These are phyloP conservation scores for Lipophrys pholis DNA, from an alignment of 2,113 vertebrate species.

Conservation along the genomic window DNA sequence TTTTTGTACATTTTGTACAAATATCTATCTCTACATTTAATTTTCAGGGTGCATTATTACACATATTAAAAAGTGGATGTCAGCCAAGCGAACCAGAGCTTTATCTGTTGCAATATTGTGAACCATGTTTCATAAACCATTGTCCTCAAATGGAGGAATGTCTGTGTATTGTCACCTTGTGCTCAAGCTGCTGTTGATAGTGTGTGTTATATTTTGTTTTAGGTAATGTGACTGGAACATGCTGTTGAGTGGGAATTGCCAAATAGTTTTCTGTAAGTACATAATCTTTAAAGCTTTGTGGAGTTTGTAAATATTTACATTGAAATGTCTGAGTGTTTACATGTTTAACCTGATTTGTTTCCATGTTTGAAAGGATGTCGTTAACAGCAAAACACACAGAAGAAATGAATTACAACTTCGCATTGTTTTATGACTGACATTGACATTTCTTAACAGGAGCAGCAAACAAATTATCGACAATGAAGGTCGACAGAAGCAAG, in stretches of 20 bases:
- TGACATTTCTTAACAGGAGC: constrained; percentile 72
- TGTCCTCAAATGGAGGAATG: background rate
- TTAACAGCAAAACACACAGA: too few species aligned
- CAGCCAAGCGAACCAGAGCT: background rate
- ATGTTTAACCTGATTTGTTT: background rate
- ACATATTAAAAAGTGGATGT: background rate
- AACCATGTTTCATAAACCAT: background rate
- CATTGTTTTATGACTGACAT: too few species aligned
- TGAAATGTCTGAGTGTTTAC: too few species aligned
- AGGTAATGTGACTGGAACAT: constrained; percentile 82
- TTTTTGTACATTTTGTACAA: background rate
- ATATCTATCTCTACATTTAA: background rate
- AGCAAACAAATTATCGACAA: constrained; percentile 86
- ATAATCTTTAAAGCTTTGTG: background rate
- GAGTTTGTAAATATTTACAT: background rate
- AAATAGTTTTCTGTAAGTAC: constrained; percentile 81
- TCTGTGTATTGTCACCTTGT: background rate
- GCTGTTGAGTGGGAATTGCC: constrained; percentile 81
- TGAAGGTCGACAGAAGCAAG: constrained; percentile 98
- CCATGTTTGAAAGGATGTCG: background rate
- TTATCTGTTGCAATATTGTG: background rate
- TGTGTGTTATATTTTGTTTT: constrained; percentile 24
- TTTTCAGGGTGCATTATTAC: background rate
- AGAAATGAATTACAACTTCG: too few species aligned
- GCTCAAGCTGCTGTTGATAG: background rate